phyloP scores from a whole-genome alignment of 2,797 vertebrate species.

The Clarias pachynema region DNA sequence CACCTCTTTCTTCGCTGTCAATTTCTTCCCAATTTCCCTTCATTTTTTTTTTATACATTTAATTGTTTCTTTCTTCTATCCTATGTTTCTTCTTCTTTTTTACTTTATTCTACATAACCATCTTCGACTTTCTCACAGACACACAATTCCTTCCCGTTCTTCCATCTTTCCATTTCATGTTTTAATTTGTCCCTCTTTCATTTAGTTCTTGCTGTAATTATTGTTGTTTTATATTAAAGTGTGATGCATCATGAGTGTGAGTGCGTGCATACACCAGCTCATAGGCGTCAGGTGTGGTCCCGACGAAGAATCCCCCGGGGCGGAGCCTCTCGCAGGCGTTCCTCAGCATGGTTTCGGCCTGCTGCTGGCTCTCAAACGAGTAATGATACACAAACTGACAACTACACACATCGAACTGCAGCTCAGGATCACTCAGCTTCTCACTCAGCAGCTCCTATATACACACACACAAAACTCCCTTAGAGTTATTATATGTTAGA shows the following conservation, averaged over 20 bases:
- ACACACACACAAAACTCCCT: constrained; percentile 5
- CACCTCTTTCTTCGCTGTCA: neutral
- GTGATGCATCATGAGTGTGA: neutral
- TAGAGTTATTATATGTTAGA: no score
- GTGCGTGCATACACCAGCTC: constrained; percentile 84
- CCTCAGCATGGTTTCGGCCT: constrained; percentile 92
- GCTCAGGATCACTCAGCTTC: constrained; percentile 78
- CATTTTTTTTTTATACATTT: no score
- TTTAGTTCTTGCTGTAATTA: no score
- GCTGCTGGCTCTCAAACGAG: constrained; percentile 89
- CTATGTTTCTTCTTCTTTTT: neutral
- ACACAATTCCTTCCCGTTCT: neutral
- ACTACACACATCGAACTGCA: constrained; percentile 90
- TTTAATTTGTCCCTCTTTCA: no score
- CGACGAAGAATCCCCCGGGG: constrained; percentile 94
- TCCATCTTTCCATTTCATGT: neutral
- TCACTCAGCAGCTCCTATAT: constrained; percentile 83
- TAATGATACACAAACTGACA: constrained; percentile 98
- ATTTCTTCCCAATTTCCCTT: neutral
- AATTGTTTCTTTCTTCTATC: neutral
- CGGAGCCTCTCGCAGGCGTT: constrained; percentile 91
- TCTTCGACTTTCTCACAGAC: no score
- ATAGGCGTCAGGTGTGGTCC: constrained; percentile 93
- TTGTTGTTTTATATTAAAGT: neutral
- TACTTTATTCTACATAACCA: neutral